phyloP scores from a whole-genome alignment of 92 coral and sea anemone species.

The Pocillopora grandis region DNA sequence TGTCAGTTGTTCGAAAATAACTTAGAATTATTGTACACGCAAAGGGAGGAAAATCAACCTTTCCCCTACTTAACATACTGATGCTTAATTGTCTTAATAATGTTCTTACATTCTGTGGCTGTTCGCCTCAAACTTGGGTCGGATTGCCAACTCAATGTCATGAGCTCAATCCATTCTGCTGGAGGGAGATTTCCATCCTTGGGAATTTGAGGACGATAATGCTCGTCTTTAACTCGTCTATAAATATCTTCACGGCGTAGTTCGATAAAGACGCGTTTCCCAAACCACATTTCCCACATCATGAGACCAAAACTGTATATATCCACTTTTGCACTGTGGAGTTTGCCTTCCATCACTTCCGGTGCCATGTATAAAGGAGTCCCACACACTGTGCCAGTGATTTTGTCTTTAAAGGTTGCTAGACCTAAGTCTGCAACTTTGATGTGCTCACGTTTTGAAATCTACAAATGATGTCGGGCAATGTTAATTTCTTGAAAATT shows the following conservation, averaged over 20 bases:
- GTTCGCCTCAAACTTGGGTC: not conserved
- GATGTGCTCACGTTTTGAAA: slow-evolving; percentile 1
- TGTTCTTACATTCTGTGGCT: not conserved
- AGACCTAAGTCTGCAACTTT: slow-evolving; percentile 9
- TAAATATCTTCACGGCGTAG: not conserved
- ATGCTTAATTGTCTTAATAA: slow-evolving; percentile 1
- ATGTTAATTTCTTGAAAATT: not conserved
- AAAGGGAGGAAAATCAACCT: not conserved
- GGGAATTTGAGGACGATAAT: not conserved
- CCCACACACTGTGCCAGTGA: slow-evolving; percentile 3
- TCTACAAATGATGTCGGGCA: not conserved
- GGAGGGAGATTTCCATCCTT: slow-evolving; percentile 1
- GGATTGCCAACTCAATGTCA: not conserved
- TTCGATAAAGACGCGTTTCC: not conserved
- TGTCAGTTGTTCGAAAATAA: too few relatives aligned
- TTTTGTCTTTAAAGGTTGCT: not conserved
- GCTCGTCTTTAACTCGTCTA: not conserved
- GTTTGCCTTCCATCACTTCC: not conserved
- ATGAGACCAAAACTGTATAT: slow-evolving; percentile 30
- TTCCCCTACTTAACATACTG: not conserved
- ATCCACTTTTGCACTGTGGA: not conserved
- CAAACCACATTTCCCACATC: slow-evolving; percentile 36
- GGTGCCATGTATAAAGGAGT: slow-evolving; percentile 8
- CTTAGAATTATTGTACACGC: not conserved
- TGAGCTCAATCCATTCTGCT: slow-evolving; percentile 9